A percentile compares a stretch with the other conserved stretches of the same genome.
Conservation (phyloP, 2,888 invertebrate species). For the Dusona sp. region DNA sequence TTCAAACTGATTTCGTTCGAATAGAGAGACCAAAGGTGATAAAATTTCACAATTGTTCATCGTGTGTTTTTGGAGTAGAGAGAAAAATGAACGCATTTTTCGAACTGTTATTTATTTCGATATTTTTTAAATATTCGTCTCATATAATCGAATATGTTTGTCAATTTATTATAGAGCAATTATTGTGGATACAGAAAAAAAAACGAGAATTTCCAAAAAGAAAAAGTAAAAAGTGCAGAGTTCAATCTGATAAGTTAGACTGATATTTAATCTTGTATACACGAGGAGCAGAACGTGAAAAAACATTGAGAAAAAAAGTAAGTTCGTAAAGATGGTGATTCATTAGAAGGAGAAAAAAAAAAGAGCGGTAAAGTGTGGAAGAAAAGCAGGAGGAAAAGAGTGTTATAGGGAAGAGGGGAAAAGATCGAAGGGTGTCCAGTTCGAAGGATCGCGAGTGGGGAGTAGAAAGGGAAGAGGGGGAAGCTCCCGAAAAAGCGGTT, state of each 20-base stretch:
- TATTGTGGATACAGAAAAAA: background rate
- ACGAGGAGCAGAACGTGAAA: background rate
- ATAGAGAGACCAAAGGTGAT: background rate
- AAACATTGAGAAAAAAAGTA: background rate
- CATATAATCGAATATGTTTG: background rate
- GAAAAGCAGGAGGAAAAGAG: conserved; percentile 23
- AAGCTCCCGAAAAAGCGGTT: conserved; percentile 40
- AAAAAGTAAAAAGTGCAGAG: conserved; percentile 11
- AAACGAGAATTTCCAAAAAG: background rate
- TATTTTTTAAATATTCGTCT: background rate
- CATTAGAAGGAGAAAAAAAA: conserved; percentile 10
- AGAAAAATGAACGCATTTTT: background rate
- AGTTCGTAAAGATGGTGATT: conserved; percentile 11
- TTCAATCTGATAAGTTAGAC: background rate
- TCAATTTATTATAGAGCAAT: background rate
- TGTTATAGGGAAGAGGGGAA: conserved; percentile 17
- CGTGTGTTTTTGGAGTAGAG: background rate
- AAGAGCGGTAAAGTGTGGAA: conserved; percentile 6
- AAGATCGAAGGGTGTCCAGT: conserved; percentile 32
- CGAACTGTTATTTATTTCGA: background rate
- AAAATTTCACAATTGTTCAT: background rate
- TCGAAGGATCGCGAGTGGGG: conserved; percentile 43
- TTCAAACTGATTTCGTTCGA: background rate
- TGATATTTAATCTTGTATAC: background rate
- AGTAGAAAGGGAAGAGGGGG: conserved; percentile 23